phyloP scores from a whole-genome alignment of 2,888 invertebrate genomes.

The Polyploca ridens region DNA sequence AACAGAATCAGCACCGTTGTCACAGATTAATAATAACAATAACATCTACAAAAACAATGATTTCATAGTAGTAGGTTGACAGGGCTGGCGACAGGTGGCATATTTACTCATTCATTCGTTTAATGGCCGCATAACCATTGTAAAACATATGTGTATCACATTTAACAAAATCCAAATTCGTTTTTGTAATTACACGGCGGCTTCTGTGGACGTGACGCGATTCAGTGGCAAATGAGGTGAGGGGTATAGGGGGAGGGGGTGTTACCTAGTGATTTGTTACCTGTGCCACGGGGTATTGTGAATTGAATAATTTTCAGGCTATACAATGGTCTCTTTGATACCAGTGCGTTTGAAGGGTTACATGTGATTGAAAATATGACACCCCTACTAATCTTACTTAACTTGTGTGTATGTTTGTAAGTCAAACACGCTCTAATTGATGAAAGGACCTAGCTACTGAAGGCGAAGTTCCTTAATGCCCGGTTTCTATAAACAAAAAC shows the following conservation, averaged over 20 bases:
- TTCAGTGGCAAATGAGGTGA: conserved; percentile 50
- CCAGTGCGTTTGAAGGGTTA: conserved; percentile 40
- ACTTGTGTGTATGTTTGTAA: too few species aligned
- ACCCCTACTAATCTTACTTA: too few species aligned
- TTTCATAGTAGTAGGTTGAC: too few species aligned
- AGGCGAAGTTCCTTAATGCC: too few species aligned
- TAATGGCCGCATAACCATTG: conserved; percentile 31
- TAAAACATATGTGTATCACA: conserved; percentile 25
- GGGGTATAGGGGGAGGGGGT: conserved; percentile 16
- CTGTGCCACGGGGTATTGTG: conserved; percentile 43
- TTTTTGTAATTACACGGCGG: conserved; percentile 57
- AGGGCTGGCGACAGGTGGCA: not conserved
- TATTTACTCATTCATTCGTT: not conserved
- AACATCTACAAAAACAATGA: too few species aligned
- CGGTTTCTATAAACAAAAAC: too few species aligned
- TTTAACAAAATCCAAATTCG: conserved; percentile 45
- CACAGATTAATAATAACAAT: too few species aligned
- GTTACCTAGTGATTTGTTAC: conserved; percentile 47
- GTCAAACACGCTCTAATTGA: too few species aligned
- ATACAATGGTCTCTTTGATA: conserved; percentile 46
- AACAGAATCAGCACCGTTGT: too few species aligned
- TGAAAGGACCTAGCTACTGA: too few species aligned
- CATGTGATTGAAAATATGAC: conserved; percentile 25
- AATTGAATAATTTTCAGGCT: conserved; percentile 45
- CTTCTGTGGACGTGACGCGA: conserved; percentile 51